Evolutionary conservation across 2,797 vertebrate genomes (phyloP).

Genomic region (Alfaro cultratus): DNA sequence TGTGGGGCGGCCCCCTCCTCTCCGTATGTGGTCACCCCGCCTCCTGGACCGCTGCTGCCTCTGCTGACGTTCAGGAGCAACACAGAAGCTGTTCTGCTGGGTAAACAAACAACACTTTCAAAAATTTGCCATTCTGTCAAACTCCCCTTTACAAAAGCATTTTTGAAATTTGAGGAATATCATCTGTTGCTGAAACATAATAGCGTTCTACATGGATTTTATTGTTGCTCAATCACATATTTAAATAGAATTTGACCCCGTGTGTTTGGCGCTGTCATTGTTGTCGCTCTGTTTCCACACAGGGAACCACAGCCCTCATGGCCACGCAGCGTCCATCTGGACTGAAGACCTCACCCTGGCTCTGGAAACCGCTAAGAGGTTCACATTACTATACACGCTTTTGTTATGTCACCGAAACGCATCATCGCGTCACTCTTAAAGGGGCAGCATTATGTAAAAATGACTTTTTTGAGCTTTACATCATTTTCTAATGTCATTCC

Average conservation of each 20-base stretch:
- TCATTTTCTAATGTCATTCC: no score
- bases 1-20: constrained; percentile 83
- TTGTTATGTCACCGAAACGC: background rate
- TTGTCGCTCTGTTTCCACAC: background rate
- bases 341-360: constrained; percentile 88
- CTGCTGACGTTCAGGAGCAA: constrained; percentile 86
- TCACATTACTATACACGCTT: background rate
- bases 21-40: constrained; percentile 75
- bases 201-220: background rate
- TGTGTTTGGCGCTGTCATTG: background rate
- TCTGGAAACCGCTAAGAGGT: constrained; percentile 88
- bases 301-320: constrained; percentile 85
- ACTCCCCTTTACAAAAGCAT: background rate
- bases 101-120: constrained; percentile 48
- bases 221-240: background rate
- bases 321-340: constrained; percentile 87
- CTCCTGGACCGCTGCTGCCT: constrained; percentile 85
- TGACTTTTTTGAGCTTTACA: no score
- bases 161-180: background rate
- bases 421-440: background rate
- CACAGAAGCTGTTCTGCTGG: constrained; percentile 84
- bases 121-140: background rate
- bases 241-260: background rate
- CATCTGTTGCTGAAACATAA: background rate
- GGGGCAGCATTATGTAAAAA: background rate